A percentile compares a stretch with the other conserved stretches of the same genome.
Conservation (phyloP, 2,113 vertebrate genomes). For the Apeltes quadracus region DNA sequence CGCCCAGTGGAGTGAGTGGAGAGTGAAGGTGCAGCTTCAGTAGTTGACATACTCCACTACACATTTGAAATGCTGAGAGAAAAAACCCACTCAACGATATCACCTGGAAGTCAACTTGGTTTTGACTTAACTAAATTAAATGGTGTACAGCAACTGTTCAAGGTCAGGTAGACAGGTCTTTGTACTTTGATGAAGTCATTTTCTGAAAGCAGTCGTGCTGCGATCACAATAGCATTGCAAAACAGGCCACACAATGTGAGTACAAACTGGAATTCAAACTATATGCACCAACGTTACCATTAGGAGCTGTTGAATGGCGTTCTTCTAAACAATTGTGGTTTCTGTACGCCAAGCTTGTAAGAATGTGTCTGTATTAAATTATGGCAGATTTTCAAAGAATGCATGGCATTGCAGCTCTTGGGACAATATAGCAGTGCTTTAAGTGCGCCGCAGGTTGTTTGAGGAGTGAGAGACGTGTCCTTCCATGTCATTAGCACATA, state of each 20-base stretch:
- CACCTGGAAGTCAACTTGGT: slow-evolving; percentile 9
- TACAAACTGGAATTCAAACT: background rate
- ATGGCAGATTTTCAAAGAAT: slow-evolving; percentile 49
- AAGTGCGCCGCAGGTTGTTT: slow-evolving; percentile 31
- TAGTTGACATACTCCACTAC: slow-evolving; percentile 44
- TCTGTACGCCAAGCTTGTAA: slow-evolving; percentile 2
- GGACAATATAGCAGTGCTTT: slow-evolving; percentile 1
- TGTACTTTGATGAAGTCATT: background rate
- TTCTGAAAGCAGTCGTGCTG: background rate
- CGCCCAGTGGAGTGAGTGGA: slow-evolving; percentile 14
- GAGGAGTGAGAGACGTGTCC: slow-evolving; percentile 23
- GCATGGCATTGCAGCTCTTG: background rate
- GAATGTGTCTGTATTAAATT: slow-evolving; percentile 1
- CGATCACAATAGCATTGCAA: background rate
- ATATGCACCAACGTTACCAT: background rate
- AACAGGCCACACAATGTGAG: background rate
- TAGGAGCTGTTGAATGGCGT: background rate
- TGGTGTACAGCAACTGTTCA: slow-evolving; percentile 1
- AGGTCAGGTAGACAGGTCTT: slow-evolving; percentile 1
- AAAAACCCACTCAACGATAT: slow-evolving; percentile 9
- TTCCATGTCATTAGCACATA: slow-evolving; percentile 50
- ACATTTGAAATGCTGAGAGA: slow-evolving; percentile 46
- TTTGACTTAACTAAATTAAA: slow-evolving; percentile 2
- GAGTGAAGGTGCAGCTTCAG: slow-evolving; percentile 40
- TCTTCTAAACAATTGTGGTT: background rate